Evolutionary conservation across 2,797 vertebrate species (phyloP).

Genomic region (Cichlasoma orientale): DNA sequence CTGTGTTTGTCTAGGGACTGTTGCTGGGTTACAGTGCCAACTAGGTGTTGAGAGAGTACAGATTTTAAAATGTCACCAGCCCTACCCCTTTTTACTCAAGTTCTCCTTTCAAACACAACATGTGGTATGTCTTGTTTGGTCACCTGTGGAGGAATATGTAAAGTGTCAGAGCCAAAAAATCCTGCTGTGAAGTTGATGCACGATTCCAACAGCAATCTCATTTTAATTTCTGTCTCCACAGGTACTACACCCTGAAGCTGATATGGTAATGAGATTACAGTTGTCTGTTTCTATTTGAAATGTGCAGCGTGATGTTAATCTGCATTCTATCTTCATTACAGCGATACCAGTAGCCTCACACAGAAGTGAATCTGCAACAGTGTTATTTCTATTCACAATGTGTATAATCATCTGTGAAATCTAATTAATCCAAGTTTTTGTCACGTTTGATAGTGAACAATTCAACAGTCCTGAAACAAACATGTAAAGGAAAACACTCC

Average conservation of each 20-base stretch:
- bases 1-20: neutral
- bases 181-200: conserved; percentile 45
- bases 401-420: neutral
- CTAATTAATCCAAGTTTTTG: neutral
- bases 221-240: conserved; percentile 52
- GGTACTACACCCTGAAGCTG: conserved; percentile 44
- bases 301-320: conserved; percentile 40
- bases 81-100: neutral
- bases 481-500: neutral
- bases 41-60: neutral
- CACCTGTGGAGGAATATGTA: conserved; percentile 36
- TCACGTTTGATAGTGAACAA: neutral
- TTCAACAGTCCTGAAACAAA: neutral
- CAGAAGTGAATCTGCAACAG: neutral
- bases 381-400: neutral
- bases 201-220: conserved; percentile 38
- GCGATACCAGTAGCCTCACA: neutral
- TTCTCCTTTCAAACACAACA: neutral
- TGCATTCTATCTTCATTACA: conserved; percentile 23
- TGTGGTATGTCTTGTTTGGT: conserved; percentile 14
- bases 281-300: conserved; percentile 44
- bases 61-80: neutral
- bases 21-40: neutral
- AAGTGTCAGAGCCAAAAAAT: conserved; percentile 7
- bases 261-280: conserved; percentile 58